Evolutionary conservation across 1,140 invertebrate genomes (phyloP), one percentile per base, ranked within the genome.

Genomic region (Acarapis woodi): DNA sequence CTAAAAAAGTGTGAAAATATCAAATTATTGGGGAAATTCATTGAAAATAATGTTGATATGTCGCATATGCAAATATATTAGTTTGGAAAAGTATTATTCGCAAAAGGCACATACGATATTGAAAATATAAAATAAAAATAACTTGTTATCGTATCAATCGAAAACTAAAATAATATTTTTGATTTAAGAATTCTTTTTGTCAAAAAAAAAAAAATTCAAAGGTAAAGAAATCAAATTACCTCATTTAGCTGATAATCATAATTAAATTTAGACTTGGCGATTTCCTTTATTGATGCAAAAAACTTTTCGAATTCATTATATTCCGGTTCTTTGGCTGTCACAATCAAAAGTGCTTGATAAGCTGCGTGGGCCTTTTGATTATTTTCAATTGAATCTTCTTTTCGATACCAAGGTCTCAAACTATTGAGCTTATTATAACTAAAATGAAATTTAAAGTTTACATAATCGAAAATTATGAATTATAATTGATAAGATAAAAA

Each of bases 271-370:
- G 60, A 60, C 21, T 67, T 62, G 0, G 79, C 79, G 6, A 77
- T 57, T 23, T 63, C 56, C 53, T 83, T 83, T 1, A 87, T 77
- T 46, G 38, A 50, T 52, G 29, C 28, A 4, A 40, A 38, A 34
- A 57, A 57, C 33, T 53, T 64, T 20, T 64, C 55, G 48, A 78
- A 79, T 47, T 73, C 69, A 22, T 66, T 59, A 10, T 54, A 52
- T 47, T 79, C 71, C 0, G 79, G 78, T 8, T 77, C 75, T 24
- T 70, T 50, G 5, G 71, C 61, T 0, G 80, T 88, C n/a, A 96
- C 74, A 0, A 76, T 90, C 32, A 93, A 62, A 34, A 94, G 57
- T 0, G 80, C 71, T 42, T 76, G 70, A 56, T 80, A 96, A 0
- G 85, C 85, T 49, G 72, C 68, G 50, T 66, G 65, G 0, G 85